phyloP scores from a whole-genome alignment of 2,797 vertebrate genomes.

The Tamandua tetradactyla region DNA sequence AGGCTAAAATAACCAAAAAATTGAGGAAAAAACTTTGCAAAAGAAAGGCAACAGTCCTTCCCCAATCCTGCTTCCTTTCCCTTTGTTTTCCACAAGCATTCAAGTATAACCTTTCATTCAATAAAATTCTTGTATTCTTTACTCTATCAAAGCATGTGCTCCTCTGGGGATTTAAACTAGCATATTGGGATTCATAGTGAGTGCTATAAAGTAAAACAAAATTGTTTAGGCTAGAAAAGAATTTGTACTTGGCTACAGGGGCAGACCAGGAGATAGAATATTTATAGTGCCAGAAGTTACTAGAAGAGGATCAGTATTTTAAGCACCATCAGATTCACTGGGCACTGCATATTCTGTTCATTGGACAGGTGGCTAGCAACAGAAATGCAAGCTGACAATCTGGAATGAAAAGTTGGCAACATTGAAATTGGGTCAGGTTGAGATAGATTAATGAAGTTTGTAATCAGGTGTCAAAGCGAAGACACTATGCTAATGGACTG shows the following conservation, averaged over 20 bases:
- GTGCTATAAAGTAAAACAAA: background rate
- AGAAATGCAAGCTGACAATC: background rate
- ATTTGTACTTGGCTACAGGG: background rate
- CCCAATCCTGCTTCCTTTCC: no score
- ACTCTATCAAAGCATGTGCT: no score
- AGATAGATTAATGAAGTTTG: background rate
- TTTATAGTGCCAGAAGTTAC: background rate
- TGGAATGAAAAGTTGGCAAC: background rate
- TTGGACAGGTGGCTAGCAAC: background rate
- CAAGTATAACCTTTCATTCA: no score
- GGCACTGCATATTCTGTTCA: background rate
- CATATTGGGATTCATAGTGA: background rate
- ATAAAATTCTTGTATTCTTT: no score
- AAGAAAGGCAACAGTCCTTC: background rate
- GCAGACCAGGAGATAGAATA: background rate
- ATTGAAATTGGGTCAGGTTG: background rate
- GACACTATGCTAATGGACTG: background rate
- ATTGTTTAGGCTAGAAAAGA: background rate
- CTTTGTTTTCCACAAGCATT: no score
- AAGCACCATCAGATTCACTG: background rate
- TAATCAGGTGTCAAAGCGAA: background rate
- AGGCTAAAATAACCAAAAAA: background rate
- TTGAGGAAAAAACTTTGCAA: background rate
- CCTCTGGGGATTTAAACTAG: no score
- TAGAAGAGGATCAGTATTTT: background rate